Conservation (phyloP, 2,888 invertebrate species). For the Habrosyne pyritoides region DNA sequence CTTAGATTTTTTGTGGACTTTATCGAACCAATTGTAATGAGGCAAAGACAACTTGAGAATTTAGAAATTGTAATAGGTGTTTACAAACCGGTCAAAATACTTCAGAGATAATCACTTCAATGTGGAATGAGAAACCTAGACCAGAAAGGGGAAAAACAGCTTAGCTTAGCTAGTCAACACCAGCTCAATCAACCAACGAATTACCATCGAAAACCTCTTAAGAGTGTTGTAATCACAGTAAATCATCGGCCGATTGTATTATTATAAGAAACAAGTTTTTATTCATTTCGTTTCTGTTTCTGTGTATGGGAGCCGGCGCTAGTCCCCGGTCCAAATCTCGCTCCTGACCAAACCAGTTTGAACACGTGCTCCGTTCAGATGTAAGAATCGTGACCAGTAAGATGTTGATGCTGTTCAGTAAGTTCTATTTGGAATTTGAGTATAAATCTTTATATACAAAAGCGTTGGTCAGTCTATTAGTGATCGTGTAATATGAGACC, state of each 20-base stretch:
- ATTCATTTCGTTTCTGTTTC: neutral
- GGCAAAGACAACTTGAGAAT: neutral
- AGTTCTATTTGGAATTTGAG: constrained; percentile 20
- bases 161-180: neutral
- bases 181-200: neutral
- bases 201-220: neutral
- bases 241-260: neutral
- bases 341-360: constrained; percentile 43
- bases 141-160: too few species aligned
- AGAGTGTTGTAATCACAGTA: neutral
- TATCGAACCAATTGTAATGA: neutral
- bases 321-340: neutral
- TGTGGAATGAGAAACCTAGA: too few species aligned
- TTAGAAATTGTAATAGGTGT: too few species aligned
- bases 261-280: neutral
- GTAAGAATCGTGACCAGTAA: constrained; percentile 60
- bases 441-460: neutral
- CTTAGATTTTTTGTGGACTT: too few species aligned
- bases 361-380: constrained; percentile 56
- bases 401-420: constrained; percentile 45
- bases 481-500: too few species aligned
- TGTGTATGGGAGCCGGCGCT: neutral
- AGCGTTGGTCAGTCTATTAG: too few species aligned
- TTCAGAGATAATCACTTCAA: too few species aligned
- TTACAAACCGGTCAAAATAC: too few species aligned